Percentiles rank a stretch among this genome's conserved stretches.
Evolutionary conservation across 1,140 invertebrate species (phyloP).

Genomic region (Neotoxoptera formosana): DNA sequence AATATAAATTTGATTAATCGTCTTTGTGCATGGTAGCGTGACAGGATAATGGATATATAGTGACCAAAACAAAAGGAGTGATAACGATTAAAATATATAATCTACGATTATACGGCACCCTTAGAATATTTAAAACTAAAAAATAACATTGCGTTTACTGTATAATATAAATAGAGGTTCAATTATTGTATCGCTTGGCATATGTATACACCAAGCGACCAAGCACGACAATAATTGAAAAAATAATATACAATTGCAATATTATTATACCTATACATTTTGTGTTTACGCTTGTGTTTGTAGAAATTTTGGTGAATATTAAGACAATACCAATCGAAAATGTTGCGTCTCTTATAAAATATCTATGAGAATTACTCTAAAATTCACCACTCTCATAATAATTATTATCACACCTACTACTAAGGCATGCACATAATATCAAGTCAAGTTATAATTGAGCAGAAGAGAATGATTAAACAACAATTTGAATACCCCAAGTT

Average conservation of each 20-base stretch:
- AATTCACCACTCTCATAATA: background rate
- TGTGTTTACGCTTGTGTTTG: background rate
- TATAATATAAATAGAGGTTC: background rate
- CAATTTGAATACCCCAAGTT: background rate
- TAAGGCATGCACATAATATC: background rate
- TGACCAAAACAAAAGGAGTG: background rate
- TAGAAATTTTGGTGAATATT: background rate
- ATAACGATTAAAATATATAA: background rate
- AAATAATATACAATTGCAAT: background rate
- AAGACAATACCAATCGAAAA: background rate
- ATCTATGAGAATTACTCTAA: background rate
- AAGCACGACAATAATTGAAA: background rate
- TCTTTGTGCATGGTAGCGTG: background rate
- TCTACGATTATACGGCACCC: background rate
- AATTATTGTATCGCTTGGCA: no score
- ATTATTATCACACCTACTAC: slow-evolving; percentile 4
- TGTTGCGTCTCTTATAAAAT: background rate
- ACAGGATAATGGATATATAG: background rate
- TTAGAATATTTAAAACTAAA: background rate
- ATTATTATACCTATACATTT: background rate
- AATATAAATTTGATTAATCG: slow-evolving; percentile 2
- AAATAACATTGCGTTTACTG: background rate
- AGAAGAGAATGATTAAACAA: background rate
- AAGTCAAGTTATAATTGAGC: background rate
- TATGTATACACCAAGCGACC: background rate